Percentiles rank a stretch among this genome's conserved stretches.
These are phyloP conservation scores for Smittia sp. DNA, from an alignment of 2,888 invertebrate genomes.

Conservation along the genomic window DNA sequence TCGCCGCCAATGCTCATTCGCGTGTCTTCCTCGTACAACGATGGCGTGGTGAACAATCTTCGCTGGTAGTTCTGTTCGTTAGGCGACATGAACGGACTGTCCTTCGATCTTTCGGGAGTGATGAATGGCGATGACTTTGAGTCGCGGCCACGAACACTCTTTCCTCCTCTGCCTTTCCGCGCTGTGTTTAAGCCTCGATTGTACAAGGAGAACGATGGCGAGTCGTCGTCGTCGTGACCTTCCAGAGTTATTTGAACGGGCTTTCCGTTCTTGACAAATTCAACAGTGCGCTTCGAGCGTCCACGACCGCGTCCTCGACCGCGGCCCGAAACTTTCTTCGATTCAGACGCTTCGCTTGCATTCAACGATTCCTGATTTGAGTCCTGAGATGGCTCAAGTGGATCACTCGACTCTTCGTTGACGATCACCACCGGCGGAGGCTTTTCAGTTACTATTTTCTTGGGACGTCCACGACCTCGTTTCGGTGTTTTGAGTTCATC, in stretches of 20 bases:
- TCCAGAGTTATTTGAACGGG: conserved; percentile 37
- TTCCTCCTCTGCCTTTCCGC: conserved; percentile 46
- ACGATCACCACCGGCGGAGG: conserved; percentile 46
- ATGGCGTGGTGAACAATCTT: conserved; percentile 52
- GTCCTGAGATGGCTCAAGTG: background rate
- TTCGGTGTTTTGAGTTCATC: conserved; percentile 46
- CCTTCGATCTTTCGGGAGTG: conserved; percentile 33
- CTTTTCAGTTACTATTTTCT: conserved; percentile 52
- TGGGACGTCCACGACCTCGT: conserved; percentile 56
- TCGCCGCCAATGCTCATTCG: conserved; percentile 70
- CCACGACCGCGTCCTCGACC: conserved; percentile 55
- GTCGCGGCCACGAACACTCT: conserved; percentile 45
- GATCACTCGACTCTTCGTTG: conserved; percentile 17
- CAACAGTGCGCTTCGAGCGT: conserved; percentile 49
- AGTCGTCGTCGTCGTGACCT: conserved; percentile 39
- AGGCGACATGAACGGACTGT: conserved; percentile 25
- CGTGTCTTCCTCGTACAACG: conserved; percentile 68
- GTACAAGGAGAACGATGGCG: conserved; percentile 36
- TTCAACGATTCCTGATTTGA: conserved; percentile 45
- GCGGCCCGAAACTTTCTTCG: conserved; percentile 47
- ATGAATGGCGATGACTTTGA: conserved; percentile 44
- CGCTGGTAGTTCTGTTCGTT: conserved; percentile 42
- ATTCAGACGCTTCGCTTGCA: conserved; percentile 46
- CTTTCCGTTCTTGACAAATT: conserved; percentile 48
- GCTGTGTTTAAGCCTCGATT: conserved; percentile 42